A percentile compares a stretch with the other conserved stretches of the same genome.
phyloP scores from a whole-genome alignment of 2,113 vertebrate genomes.

The Pleuronectes platessa region DNA sequence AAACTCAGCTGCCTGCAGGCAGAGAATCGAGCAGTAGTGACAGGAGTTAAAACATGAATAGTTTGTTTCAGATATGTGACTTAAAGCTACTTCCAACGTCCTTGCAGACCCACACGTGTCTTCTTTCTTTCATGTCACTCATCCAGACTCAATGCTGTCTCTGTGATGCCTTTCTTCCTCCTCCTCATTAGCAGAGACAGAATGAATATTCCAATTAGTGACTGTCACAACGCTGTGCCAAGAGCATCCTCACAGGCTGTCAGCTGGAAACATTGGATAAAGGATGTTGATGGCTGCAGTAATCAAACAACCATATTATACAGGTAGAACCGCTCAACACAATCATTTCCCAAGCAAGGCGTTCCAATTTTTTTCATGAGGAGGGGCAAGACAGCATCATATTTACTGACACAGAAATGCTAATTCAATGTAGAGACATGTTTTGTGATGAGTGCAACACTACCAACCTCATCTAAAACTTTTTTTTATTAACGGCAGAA shows the following conservation, averaged over 20 bases:
- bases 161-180: background rate
- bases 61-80: background rate
- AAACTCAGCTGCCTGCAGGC: background rate
- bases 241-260: constrained; percentile 30
- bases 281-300: constrained; percentile 2
- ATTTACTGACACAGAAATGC: constrained; percentile 27
- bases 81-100: background rate
- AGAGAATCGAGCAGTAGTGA: background rate
- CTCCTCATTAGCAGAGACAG: constrained; percentile 52
- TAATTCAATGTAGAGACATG: background rate
- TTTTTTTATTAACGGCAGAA: no score
- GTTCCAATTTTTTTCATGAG: background rate
- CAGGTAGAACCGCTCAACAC: background rate
- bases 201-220: constrained; percentile 47
- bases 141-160: background rate
- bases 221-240: constrained; percentile 39
- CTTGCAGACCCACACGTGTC: background rate
- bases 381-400: background rate
- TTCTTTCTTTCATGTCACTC: background rate
- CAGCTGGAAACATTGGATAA: constrained; percentile 40
- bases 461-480: no score
- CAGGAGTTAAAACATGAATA: background rate
- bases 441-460: no score
- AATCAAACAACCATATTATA: constrained; percentile 32
- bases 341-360: constrained; percentile 6